Conservation (phyloP, 1,140 invertebrate species). For the Nomia melanderi region DNA sequence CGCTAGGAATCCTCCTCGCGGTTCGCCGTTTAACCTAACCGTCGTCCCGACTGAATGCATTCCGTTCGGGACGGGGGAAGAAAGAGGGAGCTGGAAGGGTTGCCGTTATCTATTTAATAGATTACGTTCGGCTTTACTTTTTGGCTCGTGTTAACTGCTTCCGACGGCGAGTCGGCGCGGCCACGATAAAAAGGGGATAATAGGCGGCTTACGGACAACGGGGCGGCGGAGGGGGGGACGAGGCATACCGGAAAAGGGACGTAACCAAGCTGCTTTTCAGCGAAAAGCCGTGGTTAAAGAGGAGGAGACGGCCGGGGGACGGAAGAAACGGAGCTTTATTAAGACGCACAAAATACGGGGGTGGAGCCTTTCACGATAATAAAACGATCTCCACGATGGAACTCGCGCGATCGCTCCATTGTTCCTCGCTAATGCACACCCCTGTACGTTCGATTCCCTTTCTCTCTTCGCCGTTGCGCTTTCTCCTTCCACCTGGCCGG, state of each 20-base stretch:
- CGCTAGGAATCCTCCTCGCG: neutral
- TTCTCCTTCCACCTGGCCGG: neutral
- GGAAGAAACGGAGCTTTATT: constrained; percentile 58
- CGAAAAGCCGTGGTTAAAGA: constrained; percentile 36
- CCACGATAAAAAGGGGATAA: constrained; percentile 64
- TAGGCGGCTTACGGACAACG: constrained; percentile 45
- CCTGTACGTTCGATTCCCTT: constrained; percentile 13
- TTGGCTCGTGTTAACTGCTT: constrained; percentile 66
- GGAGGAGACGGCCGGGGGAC: neutral
- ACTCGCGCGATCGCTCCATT: constrained; percentile 57
- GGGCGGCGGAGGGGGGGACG: no score
- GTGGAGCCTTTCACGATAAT: constrained; percentile 51
- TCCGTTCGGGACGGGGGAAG: neutral
- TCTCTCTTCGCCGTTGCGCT: neutral
- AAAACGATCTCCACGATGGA: constrained; percentile 51
- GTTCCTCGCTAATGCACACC: constrained; percentile 55
- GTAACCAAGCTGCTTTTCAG: constrained; percentile 49
- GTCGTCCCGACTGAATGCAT: neutral
- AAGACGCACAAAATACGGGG: constrained; percentile 49
- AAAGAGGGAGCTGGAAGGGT: constrained; percentile 6
- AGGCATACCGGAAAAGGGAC: neutral
- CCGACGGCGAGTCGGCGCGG: constrained; percentile 37
- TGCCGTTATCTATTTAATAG: constrained; percentile 69
- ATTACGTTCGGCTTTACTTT: constrained; percentile 66
- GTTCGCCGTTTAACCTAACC: neutral